These are phyloP conservation scores for Uropsilus gracilis DNA, from an alignment of 2,113 vertebrate species.

Conservation along the genomic window DNA sequence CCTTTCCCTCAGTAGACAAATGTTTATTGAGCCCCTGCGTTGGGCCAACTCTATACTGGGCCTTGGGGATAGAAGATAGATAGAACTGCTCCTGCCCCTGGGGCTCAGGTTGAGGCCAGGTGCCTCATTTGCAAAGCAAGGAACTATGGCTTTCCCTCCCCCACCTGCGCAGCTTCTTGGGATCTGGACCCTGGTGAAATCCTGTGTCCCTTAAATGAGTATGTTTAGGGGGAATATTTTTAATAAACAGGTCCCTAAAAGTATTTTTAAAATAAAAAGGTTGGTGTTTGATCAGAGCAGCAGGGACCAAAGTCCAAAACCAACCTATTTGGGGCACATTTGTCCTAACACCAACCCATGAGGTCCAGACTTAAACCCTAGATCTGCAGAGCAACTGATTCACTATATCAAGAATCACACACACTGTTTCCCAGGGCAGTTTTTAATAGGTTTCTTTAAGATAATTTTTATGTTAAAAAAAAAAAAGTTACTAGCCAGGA, in stretches of 20 bases:
- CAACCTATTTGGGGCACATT: background rate
- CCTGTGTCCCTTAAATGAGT: background rate
- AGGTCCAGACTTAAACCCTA: background rate
- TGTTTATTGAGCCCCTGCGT: background rate
- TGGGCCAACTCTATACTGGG: background rate
- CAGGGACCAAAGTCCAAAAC: background rate
- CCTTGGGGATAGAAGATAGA: background rate
- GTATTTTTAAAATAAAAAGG: background rate
- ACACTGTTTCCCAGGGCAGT: background rate
- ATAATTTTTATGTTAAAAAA: background rate
- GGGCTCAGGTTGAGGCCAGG: background rate
- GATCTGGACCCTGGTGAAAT: background rate
- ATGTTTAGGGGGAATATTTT: conserved; percentile 16
- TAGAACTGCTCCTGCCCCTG: conserved; percentile 5
- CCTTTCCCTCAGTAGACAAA: background rate
- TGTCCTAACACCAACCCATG: background rate
- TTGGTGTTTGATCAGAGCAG: background rate
- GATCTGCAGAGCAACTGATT: background rate
- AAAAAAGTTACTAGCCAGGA: background rate
- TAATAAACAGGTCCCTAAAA: background rate
- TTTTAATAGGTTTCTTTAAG: conserved; percentile 29
- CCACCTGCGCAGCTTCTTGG: background rate
- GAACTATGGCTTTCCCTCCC: background rate
- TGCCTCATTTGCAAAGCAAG: background rate
- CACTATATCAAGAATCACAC: background rate